These are phyloP conservation scores for Sicus ferrugineus DNA, from an alignment of 2,888 invertebrate genomes.

Conservation along the genomic window DNA sequence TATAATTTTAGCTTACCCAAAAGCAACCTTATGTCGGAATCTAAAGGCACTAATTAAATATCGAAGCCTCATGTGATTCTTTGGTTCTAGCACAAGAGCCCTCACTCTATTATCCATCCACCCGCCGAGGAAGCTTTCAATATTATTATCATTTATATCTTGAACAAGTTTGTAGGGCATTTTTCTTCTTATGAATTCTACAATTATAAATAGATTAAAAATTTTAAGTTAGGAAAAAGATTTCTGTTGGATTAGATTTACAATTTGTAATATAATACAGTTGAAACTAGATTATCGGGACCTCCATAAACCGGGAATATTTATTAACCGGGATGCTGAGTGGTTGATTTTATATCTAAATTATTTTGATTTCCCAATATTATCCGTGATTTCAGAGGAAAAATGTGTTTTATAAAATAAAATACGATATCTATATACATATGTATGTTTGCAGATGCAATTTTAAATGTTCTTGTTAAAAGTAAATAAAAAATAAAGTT, in stretches of 20 bases:
- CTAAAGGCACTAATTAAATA: constrained; percentile 89
- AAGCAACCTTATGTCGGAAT: constrained; percentile 84
- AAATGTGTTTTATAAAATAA: not conserved
- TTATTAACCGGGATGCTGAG: too few relatives aligned
- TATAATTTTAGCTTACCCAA: constrained; percentile 84
- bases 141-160: constrained; percentile 74
- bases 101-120: constrained; percentile 93
- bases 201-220: constrained; percentile 25
- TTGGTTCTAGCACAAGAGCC: constrained; percentile 85
- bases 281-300: too few relatives aligned
- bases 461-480: too few relatives aligned
- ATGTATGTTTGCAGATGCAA: too few relatives aligned
- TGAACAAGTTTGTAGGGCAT: constrained; percentile 84
- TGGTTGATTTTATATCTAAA: too few relatives aligned
- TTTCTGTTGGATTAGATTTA: not conserved
- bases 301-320: too few relatives aligned
- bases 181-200: constrained; percentile 84
- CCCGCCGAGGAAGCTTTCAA: constrained; percentile 81
- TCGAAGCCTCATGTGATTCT: constrained; percentile 78
- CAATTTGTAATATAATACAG: too few relatives aligned
- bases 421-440: not conserved
- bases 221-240: too few relatives aligned
- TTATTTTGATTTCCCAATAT: too few relatives aligned
- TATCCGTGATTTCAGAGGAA: too few relatives aligned
- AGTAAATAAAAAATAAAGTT: too few relatives aligned